These are phyloP conservation scores for Paratrypauchen microcephalus DNA, from an alignment of 2,797 vertebrate genomes.

Conservation along the genomic window DNA sequence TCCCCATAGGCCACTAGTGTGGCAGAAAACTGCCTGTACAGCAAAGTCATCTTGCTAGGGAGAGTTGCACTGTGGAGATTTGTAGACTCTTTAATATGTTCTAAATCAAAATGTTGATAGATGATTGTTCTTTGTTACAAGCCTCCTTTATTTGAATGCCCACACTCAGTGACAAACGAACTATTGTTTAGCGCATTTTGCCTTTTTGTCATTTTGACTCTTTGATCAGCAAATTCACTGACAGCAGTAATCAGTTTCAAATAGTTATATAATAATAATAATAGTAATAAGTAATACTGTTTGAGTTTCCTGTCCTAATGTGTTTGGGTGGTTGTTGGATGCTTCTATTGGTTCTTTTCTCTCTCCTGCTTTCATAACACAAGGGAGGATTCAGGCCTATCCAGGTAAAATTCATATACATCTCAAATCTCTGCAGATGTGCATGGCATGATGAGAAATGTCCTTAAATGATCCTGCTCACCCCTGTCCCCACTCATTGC, in stretches of 20 bases:
- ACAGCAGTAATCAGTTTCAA: constrained; percentile 11
- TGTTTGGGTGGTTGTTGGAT: constrained; percentile 28
- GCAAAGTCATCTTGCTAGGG: constrained; percentile 10
- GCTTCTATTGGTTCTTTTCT: constrained; percentile 95
- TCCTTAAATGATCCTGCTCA: constrained; percentile 40
- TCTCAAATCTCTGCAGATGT: constrained; percentile 60
- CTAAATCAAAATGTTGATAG: constrained; percentile 18
- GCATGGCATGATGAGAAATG: constrained; percentile 76
- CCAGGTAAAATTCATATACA: constrained; percentile 77
- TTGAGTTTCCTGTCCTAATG: constrained; percentile 21
- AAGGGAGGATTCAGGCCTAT: constrained; percentile 99
- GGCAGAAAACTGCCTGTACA: constrained; percentile 21
- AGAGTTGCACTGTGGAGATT: constrained; percentile 19
- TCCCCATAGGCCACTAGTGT: constrained; percentile 17
- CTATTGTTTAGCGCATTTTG: background rate
- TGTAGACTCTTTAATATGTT: background rate
- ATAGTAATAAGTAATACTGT: constrained; percentile 8
- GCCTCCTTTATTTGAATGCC: constrained; percentile 9
- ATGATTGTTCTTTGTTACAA: constrained; percentile 12
- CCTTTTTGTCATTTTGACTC: constrained; percentile 1
- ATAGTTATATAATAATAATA: constrained; percentile 13
- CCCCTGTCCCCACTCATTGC: constrained; percentile 28
- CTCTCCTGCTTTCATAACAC: constrained; percentile 93
- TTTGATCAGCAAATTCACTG: background rate
- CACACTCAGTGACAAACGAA: constrained; percentile 8